These are phyloP conservation scores for Okapia johnstoni DNA, from an alignment of 2,113 vertebrate genomes.

Conservation along the genomic window DNA sequence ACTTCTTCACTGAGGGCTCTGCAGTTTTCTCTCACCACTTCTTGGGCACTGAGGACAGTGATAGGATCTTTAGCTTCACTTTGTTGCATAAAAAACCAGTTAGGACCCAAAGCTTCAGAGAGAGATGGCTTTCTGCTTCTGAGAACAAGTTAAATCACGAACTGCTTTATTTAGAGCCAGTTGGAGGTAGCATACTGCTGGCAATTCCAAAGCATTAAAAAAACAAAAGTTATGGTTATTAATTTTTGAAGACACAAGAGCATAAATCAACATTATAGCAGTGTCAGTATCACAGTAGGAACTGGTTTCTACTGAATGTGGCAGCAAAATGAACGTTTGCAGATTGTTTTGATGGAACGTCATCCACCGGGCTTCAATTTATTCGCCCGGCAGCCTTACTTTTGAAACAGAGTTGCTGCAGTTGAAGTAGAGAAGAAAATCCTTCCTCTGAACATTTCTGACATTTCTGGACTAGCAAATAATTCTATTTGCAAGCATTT, in stretches of 20 bases:
- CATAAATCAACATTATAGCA: constrained; percentile 54
- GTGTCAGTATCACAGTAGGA: constrained; percentile 63
- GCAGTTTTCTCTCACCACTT: not conserved
- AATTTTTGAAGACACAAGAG: constrained; percentile 72
- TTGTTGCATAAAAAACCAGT: constrained; percentile 44
- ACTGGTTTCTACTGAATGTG: constrained; percentile 60
- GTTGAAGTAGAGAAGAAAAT: not conserved
- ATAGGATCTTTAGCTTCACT: constrained; percentile 14
- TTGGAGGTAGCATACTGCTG: constrained; percentile 65
- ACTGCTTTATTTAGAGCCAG: constrained; percentile 67
- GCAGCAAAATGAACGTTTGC: constrained; percentile 38
- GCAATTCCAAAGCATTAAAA: constrained; percentile 56
- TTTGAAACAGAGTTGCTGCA: not conserved
- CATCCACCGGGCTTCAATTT: constrained; percentile 25
- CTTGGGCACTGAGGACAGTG: not conserved
- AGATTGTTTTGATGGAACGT: constrained; percentile 57
- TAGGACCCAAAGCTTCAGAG: constrained; percentile 29
- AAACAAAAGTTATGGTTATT: constrained; percentile 71
- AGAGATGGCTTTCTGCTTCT: constrained; percentile 45
- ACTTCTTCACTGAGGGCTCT: not conserved
- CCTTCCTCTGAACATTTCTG: fast-evolving
- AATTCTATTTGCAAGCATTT: not conserved
- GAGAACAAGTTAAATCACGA: constrained; percentile 56
- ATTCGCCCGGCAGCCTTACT: not conserved
- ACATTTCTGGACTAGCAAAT: not conserved